Evolutionary conservation across 2,113 vertebrate species (phyloP), one percentile per base, ranked within the genome.

Genomic region (Odobenus rosmarus): DNA sequence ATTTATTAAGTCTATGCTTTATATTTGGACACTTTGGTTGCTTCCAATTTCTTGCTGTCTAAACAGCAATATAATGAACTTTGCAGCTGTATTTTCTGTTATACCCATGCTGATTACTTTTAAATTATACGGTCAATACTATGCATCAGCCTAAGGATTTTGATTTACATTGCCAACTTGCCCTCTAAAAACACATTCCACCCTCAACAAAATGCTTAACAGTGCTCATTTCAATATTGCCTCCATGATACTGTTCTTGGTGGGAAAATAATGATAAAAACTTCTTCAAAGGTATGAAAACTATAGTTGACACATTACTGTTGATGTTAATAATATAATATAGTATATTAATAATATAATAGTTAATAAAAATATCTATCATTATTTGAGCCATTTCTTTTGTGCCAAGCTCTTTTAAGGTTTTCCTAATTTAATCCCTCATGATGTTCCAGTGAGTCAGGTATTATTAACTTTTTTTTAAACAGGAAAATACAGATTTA

Each of bases 1-100:
- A 69, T 77, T 96, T 94, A 71, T 62, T 91, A 88, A 93, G 67
- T 69, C 26, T 86, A 39, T 33, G 4, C 49, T 95, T 87, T 79
- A 83, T 51, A 55, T 91, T 83, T 83, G 82, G 80, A 90, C 19
- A 95, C 21, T 79, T 62, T 51, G 2, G 5, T 85, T 74, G 26
- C 42, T 88, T 90, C 82, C 33, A 94, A 71, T 91, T 82, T 91
- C 74, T 90, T 87, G 39, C 31, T 81, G 9, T 69, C 59, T 91
- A 53, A 87, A 91, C 9, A 77, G 39, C 36, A 84, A 28, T 62
- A 67, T 33, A 76, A 57, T 39, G 64, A 94, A 94, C 2, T 90
- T 61, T 33, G 14, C 42, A 81, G 31, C 21, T 36, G n/a, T 42
- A 81, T 46, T 81, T 31, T 72, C 39, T 67, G n/a, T 46, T 13